phyloP scores from a whole-genome alignment of 2,888 invertebrate species.

The Cyclophora punctaria region DNA sequence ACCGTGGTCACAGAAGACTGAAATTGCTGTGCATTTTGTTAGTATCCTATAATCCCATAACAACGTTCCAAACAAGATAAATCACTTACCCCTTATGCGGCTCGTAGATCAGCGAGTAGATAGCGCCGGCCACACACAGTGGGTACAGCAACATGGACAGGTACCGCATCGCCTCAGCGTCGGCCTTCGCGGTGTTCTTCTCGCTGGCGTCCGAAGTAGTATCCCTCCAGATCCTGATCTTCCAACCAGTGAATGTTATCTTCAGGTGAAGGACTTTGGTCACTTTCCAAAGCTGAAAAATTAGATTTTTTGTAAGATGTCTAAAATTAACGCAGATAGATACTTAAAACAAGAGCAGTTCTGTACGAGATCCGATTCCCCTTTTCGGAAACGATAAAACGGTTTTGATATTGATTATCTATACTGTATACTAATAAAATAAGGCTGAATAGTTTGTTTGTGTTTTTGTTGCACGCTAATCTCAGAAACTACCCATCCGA shows the following conservation, averaged over 20 bases:
- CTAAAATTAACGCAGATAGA: too few species aligned
- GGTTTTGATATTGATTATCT: too few species aligned
- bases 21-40: too few species aligned
- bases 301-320: too few species aligned
- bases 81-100: constrained; percentile 89
- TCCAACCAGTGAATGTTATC: constrained; percentile 59
- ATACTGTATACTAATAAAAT: too few species aligned
- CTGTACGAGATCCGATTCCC: too few species aligned
- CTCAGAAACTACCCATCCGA: too few species aligned
- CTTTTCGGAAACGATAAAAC: too few species aligned
- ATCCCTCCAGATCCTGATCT: constrained; percentile 42
- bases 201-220: constrained; percentile 77
- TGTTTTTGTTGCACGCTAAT: too few species aligned
- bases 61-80: not conserved
- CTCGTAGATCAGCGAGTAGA: constrained; percentile 94
- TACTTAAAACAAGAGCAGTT: too few species aligned
- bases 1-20: too few species aligned
- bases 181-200: constrained; percentile 87
- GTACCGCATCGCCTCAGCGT: constrained; percentile 94
- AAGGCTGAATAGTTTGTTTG: too few species aligned
- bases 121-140: constrained; percentile 87
- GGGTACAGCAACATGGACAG: constrained; percentile 93
- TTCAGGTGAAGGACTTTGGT: constrained; percentile 91
- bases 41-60: not conserved
- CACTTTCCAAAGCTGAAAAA: constrained; percentile 90